Evolutionary conservation across 2,113 vertebrate genomes (phyloP), one percentile per base, ranked within the genome.

Genomic region (Coreoperca whiteheadi): DNA sequence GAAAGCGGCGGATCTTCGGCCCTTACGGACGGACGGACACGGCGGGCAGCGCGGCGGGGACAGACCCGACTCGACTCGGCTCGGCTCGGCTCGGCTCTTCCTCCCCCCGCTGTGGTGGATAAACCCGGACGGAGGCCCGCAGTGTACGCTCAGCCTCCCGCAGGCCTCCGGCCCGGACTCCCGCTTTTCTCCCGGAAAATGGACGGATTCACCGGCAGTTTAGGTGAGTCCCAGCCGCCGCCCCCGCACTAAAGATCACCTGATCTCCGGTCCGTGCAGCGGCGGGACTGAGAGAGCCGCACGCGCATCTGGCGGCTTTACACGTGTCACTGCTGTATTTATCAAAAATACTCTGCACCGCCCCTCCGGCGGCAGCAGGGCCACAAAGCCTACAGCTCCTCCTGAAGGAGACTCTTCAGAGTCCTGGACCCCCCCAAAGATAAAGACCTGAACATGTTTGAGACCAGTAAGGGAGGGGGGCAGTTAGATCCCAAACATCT

Each of bases 141-240:
- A 81, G 82, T 72, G 82, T 63, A 81, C 78, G 64, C 73, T 56
- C 30, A 74, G 85, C 85, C 85, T 86, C 75, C 81, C 63, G 87
- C 87, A 90, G 87, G 92, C 91, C 92, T 88, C 82, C 87, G 46
- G 71, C 88, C 76, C 86, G 64, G 77, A 82, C 63, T 74, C 81
- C 77, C 53, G 79, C 86, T 28, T 70, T 89, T 81, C 21, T 68
- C 48, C 85, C 30, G 72, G 95, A 97, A 90, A 93, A 99, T 99
- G 97, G 97, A 99, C 96, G 97, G 97, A 90, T 98, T 98, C 95
- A 95, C 96, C 94, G 97, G 97, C 89, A 99, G 97, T 93, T 94
- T 98, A 91, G 97, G 97, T 99, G 92, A 98, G 97, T 96, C 6
- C n/a, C 71, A 1, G 2, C 37, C 43, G 37, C 66, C 3, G 28